Conservation (phyloP, 2,888 invertebrate species). For the Hemistola chrysoprasaria region DNA sequence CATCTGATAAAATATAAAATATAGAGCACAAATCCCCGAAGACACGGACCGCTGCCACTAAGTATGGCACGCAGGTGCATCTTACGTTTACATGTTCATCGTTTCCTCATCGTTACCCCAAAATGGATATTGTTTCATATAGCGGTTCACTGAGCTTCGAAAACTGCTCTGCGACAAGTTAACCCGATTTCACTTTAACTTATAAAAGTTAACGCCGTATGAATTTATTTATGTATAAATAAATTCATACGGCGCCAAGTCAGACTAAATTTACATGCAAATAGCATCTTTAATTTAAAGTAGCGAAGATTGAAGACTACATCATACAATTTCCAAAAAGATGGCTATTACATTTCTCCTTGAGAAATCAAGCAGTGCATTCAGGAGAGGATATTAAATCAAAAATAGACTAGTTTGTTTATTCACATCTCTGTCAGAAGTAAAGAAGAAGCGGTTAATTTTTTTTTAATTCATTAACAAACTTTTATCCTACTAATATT, state of each 20-base stretch:
- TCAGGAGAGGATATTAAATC: background rate
- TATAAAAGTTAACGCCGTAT: too few relatives aligned
- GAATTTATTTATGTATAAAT: too few relatives aligned
- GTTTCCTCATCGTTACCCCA: conserved; percentile 1
- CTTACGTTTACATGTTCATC: conserved; percentile 1
- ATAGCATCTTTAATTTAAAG: background rate
- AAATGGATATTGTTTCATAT: conserved; percentile 2
- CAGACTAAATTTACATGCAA: too few relatives aligned
- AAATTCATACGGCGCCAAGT: too few relatives aligned
- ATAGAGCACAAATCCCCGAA: conserved; percentile 53
- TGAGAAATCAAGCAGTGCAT: background rate
- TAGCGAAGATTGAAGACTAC: conserved; percentile 1
- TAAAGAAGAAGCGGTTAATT: too few relatives aligned
- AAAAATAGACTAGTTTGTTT: background rate
- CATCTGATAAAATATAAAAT: conserved; percentile 3
- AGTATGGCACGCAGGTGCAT: conserved; percentile 63
- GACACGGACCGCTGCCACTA: conserved; percentile 85
- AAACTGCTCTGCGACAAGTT: too few relatives aligned
- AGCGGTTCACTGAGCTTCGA: too few relatives aligned
- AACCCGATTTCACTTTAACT: too few relatives aligned
- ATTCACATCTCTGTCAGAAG: too few relatives aligned
- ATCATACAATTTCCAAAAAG: background rate
- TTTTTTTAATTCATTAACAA: too few relatives aligned
- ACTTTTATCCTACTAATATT: too few relatives aligned
- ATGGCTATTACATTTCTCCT: background rate